phyloP scores from a whole-genome alignment of 2,888 invertebrate species.

The Rhagium mordax region DNA sequence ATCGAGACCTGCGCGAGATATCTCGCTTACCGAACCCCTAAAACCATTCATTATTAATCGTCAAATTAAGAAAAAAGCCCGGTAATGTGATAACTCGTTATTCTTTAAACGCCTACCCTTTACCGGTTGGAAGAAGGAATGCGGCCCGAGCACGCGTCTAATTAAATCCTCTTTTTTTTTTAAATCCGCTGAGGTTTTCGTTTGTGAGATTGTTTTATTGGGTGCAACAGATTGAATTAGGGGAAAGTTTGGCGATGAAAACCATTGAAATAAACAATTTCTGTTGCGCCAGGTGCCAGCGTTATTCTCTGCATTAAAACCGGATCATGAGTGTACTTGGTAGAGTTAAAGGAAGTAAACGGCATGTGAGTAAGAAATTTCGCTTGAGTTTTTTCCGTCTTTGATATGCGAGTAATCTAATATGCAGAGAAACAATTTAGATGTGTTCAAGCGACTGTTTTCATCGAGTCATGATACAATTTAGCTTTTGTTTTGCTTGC shows the following conservation, averaged over 20 bases:
- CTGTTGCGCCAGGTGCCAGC: neutral
- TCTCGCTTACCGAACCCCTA: conserved; percentile 37
- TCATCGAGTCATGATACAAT: neutral
- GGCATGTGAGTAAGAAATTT: conserved; percentile 14
- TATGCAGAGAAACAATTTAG: conserved; percentile 6
- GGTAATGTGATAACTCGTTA: conserved; percentile 32
- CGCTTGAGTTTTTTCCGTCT: neutral
- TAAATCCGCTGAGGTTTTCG: neutral
- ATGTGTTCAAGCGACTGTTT: neutral
- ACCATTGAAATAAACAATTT: no score
- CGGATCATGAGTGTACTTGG: neutral
- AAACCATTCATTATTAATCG: conserved; percentile 54
- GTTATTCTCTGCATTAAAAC: neutral
- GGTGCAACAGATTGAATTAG: neutral
- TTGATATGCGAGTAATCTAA: neutral
- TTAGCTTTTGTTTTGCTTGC: neutral
- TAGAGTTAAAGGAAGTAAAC: neutral
- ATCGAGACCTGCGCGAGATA: conserved; percentile 53
- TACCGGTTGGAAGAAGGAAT: neutral
- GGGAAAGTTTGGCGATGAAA: neutral
- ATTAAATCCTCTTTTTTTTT: conserved; percentile 1
- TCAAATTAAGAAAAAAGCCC: conserved; percentile 51
- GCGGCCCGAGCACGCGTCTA: neutral
- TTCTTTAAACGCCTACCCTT: neutral
- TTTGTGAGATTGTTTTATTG: neutral